Percentiles rank a stretch among this genome's conserved stretches.
Evolutionary conservation across 2,888 invertebrate species (phyloP).

Genomic region (Eristalinus aeneus): DNA sequence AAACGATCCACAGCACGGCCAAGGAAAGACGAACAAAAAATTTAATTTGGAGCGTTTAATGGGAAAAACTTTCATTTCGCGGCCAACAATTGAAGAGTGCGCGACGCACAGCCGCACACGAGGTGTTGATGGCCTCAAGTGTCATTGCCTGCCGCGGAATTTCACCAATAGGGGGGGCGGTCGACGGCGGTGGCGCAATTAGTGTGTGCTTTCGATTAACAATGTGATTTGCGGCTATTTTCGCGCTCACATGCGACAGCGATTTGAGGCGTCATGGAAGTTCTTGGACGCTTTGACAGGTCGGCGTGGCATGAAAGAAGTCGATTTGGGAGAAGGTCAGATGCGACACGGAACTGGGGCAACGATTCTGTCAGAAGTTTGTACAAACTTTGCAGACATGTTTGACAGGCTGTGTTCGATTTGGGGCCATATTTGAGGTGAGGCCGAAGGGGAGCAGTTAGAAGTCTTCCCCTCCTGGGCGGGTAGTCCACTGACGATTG

Average conservation of each 20-base stretch:
- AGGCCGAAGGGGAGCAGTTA: not conserved
- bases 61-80: slow-evolving; percentile 36
- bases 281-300: not conserved
- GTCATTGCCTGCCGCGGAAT: not conserved
- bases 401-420: not conserved
- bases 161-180: not conserved
- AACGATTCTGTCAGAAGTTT: not conserved
- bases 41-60: slow-evolving; percentile 35
- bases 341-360: not conserved
- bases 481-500: too few species aligned
- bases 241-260: not conserved
- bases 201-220: not conserved
- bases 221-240: not conserved
- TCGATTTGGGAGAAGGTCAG: not conserved
- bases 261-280: not conserved
- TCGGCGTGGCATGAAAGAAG: not conserved
- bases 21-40: not conserved
- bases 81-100: slow-evolving; percentile 5
- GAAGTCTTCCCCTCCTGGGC: not conserved
- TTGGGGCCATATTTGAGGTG: not conserved
- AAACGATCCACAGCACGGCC: too few species aligned
- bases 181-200: not conserved
- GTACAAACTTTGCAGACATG: not conserved
- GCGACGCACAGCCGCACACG: not conserved
- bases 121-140: not conserved